Evolutionary conservation across 2,113 vertebrate species (phyloP).

Genomic region (Penelope pileata): DNA sequence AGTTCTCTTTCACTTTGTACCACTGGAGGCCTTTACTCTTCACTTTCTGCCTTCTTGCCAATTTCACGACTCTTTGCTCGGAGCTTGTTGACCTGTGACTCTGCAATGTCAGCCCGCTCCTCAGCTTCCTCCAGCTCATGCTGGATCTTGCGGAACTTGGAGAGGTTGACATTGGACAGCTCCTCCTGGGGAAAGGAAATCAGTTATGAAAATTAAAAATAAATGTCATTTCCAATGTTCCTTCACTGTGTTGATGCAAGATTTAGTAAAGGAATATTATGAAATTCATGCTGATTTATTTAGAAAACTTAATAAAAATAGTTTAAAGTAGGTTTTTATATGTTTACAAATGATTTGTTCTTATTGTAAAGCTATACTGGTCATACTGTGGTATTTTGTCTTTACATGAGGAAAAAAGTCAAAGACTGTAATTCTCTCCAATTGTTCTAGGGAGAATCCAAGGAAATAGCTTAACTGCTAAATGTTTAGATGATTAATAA

Average conservation of each 20-base stretch:
- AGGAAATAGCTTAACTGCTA: neutral
- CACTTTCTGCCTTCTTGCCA: constrained; percentile 73
- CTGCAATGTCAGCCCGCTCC: constrained; percentile 81
- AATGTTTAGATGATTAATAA: neutral
- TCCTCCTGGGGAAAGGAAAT: constrained; percentile 74
- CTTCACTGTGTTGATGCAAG: neutral
- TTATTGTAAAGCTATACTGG: neutral
- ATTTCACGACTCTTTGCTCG: constrained; percentile 78
- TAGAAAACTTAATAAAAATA: neutral
- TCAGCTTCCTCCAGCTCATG: constrained; percentile 82
- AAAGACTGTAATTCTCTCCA: neutral
- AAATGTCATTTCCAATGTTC: neutral
- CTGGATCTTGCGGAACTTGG: constrained; percentile 81
- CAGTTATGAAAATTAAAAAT: neutral
- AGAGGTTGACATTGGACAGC: constrained; percentile 78
- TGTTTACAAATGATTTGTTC: neutral
- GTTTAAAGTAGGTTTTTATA: neutral
- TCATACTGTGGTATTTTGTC: neutral
- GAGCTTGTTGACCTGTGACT: constrained; percentile 84
- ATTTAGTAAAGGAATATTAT: neutral
- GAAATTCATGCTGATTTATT: neutral
- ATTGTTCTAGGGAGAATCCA: neutral
- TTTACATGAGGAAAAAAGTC: neutral
- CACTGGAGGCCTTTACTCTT: constrained; percentile 69
- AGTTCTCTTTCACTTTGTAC: constrained; percentile 58